A percentile compares a stretch with the other conserved stretches of the same genome.
These are phyloP conservation scores for Ichneumon xanthorius DNA, from an alignment of 2,888 invertebrate species.

Conservation along the genomic window DNA sequence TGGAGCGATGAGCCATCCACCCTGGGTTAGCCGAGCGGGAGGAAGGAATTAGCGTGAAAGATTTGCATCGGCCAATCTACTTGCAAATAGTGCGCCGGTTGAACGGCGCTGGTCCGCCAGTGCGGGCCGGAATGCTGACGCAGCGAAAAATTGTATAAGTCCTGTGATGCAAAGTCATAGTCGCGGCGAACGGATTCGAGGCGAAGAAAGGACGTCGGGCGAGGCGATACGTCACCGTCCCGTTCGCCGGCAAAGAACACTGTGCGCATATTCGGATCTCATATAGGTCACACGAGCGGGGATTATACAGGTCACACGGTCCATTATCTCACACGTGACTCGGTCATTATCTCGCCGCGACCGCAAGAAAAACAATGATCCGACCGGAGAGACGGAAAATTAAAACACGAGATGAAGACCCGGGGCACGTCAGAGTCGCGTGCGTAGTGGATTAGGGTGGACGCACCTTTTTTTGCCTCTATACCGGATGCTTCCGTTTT, in stretches of 20 bases:
- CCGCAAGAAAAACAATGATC: conserved; percentile 36
- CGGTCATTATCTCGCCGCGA: conserved; percentile 31
- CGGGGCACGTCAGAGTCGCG: not conserved
- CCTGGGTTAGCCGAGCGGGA: conserved; percentile 41
- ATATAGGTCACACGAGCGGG: conserved; percentile 6
- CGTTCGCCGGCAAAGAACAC: not conserved
- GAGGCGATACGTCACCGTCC: not conserved
- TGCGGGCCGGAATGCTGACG: conserved; percentile 11
- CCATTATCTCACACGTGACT: conserved; percentile 62
- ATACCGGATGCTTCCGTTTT: not conserved
- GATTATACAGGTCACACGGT: conserved; percentile 25
- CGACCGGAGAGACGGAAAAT: conserved; percentile 8
- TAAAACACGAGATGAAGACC: not conserved
- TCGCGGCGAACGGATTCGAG: conserved; percentile 35
- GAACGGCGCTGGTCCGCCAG: not conserved
- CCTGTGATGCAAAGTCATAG: conserved; percentile 43
- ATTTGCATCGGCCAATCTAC: conserved; percentile 76
- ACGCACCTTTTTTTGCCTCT: not conserved
- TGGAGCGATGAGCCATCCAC: conserved; percentile 54
- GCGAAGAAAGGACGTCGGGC: conserved; percentile 3
- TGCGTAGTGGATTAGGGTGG: not conserved
- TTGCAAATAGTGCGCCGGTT: conserved; percentile 72
- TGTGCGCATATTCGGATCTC: not conserved
- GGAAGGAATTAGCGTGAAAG: conserved; percentile 59
- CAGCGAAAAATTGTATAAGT: conserved; percentile 42